Conservation (phyloP, 2,888 invertebrate species). For the Nyleta sp. region DNA sequence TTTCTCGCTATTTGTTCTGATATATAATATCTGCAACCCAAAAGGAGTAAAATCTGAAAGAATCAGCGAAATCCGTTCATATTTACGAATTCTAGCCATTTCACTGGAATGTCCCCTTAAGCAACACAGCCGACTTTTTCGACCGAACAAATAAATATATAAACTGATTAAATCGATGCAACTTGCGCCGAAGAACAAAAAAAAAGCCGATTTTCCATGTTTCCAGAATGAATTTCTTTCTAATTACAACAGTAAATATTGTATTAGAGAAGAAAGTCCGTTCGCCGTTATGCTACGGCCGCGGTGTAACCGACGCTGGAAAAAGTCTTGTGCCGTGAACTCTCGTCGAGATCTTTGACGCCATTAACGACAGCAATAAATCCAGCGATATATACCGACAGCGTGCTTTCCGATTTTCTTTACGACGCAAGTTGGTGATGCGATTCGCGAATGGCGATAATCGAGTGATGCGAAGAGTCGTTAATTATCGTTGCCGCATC, state of each 20-base stretch:
- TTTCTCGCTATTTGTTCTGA: too few relatives aligned
- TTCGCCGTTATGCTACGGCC: conserved; percentile 53
- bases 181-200: background rate
- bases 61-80: too few relatives aligned
- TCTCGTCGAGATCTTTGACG: conserved; percentile 64
- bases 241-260: conserved; percentile 64
- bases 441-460: conserved; percentile 72
- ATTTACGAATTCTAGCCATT: too few relatives aligned
- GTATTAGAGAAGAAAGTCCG: conserved; percentile 60
- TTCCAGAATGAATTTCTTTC: conserved; percentile 58
- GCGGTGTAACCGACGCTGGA: conserved; percentile 40
- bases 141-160: too few relatives aligned
- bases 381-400: conserved; percentile 63
- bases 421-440: conserved; percentile 67
- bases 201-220: conserved; percentile 19
- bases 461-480: conserved; percentile 71
- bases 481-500: conserved; percentile 70
- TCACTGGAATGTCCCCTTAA: too few relatives aligned
- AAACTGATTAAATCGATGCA: too few relatives aligned
- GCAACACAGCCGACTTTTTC: too few relatives aligned
- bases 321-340: conserved; percentile 62
- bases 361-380: conserved; percentile 64
- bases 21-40: too few relatives aligned
- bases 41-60: too few relatives aligned
- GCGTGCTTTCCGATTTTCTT: conserved; percentile 65